phyloP scores from a whole-genome alignment of 2,113 vertebrate genomes.

The Hassar affinis region DNA sequence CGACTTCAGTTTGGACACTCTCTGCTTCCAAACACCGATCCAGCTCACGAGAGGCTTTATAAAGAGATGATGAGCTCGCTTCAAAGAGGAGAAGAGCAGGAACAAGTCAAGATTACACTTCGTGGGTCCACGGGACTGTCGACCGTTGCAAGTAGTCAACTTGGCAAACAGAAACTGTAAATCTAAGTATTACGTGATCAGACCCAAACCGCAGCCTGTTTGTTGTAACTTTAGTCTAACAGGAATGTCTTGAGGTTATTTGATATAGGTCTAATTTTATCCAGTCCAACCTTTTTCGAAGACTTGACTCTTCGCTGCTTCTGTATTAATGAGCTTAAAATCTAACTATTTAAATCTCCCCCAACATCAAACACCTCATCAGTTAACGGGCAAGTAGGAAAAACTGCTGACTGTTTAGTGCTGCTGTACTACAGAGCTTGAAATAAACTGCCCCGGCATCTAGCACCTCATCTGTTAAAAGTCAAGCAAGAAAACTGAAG shows the following conservation, averaged over 20 bases:
- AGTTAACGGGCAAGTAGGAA: slow-evolving; percentile 8
- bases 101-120: not conserved
- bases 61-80: not conserved
- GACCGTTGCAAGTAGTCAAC: not conserved
- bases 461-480: slow-evolving; percentile 58
- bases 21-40: not conserved
- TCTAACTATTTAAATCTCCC: not conserved
- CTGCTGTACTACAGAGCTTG: not conserved
- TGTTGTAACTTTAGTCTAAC: not conserved
- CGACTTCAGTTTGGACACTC: no score
- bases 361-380: slow-evolving; percentile 16
- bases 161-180: not conserved
- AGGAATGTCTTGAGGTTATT: not conserved
- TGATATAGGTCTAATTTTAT: not conserved
- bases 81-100: not conserved
- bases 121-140: not conserved
- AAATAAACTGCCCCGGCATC: slow-evolving; percentile 30
- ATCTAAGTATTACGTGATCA: not conserved
- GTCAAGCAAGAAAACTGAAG: slow-evolving; percentile 21
- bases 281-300: not conserved
- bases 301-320: not conserved
- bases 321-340: slow-evolving; percentile 17
- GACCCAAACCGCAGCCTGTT: not conserved
- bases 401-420: not conserved
- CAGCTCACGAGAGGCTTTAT: not conserved